Conservation (phyloP, 2,797 vertebrate species). For the Cuniculus paca region DNA sequence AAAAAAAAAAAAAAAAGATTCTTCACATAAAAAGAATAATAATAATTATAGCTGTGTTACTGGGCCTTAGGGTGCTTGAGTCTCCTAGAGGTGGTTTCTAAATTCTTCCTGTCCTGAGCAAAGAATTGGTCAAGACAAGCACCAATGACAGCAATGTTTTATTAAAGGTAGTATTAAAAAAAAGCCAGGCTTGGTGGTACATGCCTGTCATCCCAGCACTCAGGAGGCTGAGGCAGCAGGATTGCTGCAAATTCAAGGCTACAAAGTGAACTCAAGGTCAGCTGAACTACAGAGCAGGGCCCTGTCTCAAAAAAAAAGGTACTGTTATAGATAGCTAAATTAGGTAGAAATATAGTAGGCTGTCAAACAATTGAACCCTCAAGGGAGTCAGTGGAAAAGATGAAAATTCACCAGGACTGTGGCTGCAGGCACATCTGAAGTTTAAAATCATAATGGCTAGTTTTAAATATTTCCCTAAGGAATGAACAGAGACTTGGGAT, state of each 20-base stretch:
- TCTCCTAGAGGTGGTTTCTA: background rate
- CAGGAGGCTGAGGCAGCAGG: too few species aligned
- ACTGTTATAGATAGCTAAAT: background rate
- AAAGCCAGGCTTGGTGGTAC: too few species aligned
- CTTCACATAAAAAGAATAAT: background rate
- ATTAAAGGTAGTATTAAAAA: too few species aligned
- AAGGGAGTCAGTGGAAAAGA: background rate
- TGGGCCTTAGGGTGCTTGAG: background rate
- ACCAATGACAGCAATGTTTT: background rate
- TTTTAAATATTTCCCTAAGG: background rate
- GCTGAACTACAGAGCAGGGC: too few species aligned
- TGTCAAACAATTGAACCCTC: background rate
- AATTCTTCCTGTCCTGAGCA: background rate
- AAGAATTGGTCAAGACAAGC: background rate
- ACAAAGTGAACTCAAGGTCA: too few species aligned
- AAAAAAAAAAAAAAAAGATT: background rate
- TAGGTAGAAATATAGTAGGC: background rate
- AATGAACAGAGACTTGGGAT: background rate
- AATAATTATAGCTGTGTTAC: background rate
- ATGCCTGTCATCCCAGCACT: too few species aligned
- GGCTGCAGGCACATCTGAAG: background rate
- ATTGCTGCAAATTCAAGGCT: too few species aligned
- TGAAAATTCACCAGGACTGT: background rate
- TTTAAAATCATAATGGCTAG: background rate
- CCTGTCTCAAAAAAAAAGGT: background rate